Conservation (phyloP, 2,113 vertebrate genomes). For the Rhizomys pruinosus region DNA sequence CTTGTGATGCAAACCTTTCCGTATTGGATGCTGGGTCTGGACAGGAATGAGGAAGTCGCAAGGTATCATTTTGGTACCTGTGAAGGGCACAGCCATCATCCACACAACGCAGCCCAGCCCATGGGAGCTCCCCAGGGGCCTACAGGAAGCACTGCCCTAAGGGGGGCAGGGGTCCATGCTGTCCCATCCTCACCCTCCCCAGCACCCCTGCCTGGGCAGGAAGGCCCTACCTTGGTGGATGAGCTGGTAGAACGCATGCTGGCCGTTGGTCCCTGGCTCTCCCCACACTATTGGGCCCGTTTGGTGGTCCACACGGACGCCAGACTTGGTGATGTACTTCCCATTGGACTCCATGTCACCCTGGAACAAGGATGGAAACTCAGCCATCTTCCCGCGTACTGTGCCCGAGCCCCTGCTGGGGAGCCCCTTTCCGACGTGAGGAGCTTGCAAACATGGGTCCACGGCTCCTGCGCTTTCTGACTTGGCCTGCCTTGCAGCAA, state of each 20-base stretch:
- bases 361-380: slow-evolving; percentile 81
- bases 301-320: slow-evolving; percentile 90
- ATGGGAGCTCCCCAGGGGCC: background rate
- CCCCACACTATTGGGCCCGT: slow-evolving; percentile 98
- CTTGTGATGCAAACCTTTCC: slow-evolving; percentile 96
- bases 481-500: background rate
- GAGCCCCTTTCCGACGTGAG: background rate
- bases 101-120: background rate
- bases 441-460: background rate
- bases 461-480: background rate
- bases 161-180: background rate
- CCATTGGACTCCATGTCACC: slow-evolving; percentile 99
- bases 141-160: background rate
- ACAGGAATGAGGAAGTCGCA: slow-evolving; percentile 97
- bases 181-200: background rate
- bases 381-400: background rate
- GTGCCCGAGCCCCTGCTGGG: background rate
- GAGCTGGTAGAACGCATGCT: slow-evolving; percentile 99
- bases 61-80: slow-evolving; percentile 97
- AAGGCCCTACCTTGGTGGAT: slow-evolving; percentile 95
- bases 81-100: slow-evolving; percentile 32
- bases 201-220: background rate
- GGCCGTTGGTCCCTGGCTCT: slow-evolving; percentile 97
- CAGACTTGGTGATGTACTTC: slow-evolving; percentile 94
- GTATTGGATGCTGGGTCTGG: slow-evolving; percentile 95